Base-by-base conservation (phyloP, 2,888 invertebrate species). In the Nesidiocoris tenuis region DNA sequence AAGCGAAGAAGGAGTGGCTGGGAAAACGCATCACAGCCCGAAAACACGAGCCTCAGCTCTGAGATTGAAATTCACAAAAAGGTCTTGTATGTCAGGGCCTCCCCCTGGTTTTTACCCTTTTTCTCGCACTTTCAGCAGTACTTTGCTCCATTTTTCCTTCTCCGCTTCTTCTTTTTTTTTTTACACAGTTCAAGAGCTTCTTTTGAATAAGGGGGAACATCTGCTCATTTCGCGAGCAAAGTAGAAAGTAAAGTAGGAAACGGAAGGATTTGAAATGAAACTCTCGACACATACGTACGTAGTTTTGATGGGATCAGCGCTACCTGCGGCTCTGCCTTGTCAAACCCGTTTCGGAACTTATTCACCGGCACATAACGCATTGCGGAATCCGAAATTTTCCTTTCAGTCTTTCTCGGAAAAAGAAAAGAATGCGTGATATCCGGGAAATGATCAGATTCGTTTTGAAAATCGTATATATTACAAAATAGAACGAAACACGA, bases 51-150 rank as follows among this genome's bases (percentile, higher is more conserved):
- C 39, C 39, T 12, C 5, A 39, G 39, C 39, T 39, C 39, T 63
- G 63, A 22, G 63, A 63, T 63, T 63, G 63, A 63, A 63, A 23
- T 63, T 63, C 63, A 63, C 63, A 63, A 63, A 21, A 21, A 63
- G 63, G 63, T 22, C 23, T 63, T 23, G 63, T 22, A 39, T 39
- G 39, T 39, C 39, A 39, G 39, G 5, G 39, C 3, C 39, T 39
- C 39, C 39, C 5, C 39, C 39, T 12, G 5, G 39, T 39, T 39
- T 39, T 39, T 39, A 12, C 39, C 39, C 39, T 39, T 39, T 39
- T 39, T 39, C 39, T 39, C 39, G 39, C 39, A 39, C 39, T 39
- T 39, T 39, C 39, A 39, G 12, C 39, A 39, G 39, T 39, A 39
- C 39, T 39, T 39, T 39, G 39, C 12, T 12, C 39, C 39, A 39